Conservation (phyloP, 2,113 vertebrate genomes). For the Rhadina sibilatrix region DNA sequence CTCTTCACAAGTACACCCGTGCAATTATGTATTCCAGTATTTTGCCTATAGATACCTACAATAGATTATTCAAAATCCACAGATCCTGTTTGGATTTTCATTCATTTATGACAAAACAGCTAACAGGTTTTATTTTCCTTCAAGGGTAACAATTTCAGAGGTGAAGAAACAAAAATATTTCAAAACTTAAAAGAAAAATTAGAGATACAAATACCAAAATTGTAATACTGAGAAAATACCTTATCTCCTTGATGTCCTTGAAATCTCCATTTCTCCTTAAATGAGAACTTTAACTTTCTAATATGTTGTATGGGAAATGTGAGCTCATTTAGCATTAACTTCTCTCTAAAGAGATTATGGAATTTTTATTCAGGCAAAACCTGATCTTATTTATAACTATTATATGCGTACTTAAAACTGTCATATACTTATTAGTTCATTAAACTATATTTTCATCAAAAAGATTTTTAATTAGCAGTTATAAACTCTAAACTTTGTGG, state of each 20-base stretch:
- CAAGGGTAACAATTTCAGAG: neutral
- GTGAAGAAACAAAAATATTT: neutral
- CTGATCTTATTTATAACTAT: neutral
- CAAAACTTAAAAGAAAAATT: neutral
- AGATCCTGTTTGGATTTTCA: neutral
- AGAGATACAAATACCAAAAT: neutral
- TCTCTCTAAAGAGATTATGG: neutral
- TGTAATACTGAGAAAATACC: neutral
- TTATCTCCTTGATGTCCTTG: neutral
- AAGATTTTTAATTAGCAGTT: neutral
- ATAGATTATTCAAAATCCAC: neutral
- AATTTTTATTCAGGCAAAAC: neutral
- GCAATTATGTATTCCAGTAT: neutral
- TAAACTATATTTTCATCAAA: neutral
- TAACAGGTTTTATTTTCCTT: neutral
- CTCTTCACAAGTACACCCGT: neutral
- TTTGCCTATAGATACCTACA: neutral
- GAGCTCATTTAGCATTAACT: neutral
- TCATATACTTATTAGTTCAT: neutral
- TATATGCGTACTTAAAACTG: neutral
- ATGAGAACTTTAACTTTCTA: neutral
- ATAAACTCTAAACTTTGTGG: neutral
- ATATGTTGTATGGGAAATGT: neutral
- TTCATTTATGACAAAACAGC: neutral
- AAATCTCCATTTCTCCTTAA: too few species aligned